phyloP scores from a whole-genome alignment of 53 echinoderm and acorn worm genomes.

The Zoroaster sp. region DNA sequence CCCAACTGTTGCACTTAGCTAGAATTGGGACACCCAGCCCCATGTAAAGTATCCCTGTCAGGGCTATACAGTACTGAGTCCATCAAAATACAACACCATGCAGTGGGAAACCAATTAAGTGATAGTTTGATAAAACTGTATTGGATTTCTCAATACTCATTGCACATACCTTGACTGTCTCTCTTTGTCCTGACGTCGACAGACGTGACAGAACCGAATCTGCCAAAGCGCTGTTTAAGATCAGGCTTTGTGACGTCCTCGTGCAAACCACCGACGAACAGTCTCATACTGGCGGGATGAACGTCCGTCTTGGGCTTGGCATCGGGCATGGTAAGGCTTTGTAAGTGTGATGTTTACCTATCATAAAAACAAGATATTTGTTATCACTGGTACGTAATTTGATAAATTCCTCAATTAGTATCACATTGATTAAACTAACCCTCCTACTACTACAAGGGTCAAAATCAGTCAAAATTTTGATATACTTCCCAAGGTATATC shows the following conservation, averaged over 20 bases:
- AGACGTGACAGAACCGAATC: slow-evolving; percentile 71
- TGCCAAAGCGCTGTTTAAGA: slow-evolving; percentile 67
- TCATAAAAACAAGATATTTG: too few relatives aligned
- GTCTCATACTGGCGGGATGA: not conserved
- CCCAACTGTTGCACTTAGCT: too few relatives aligned
- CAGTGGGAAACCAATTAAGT: not conserved
- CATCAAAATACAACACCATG: not conserved
- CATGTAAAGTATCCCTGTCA: too few relatives aligned
- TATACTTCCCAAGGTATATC: too few relatives aligned
- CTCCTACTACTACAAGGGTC: too few relatives aligned
- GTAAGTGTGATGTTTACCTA: not conserved
- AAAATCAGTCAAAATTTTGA: too few relatives aligned
- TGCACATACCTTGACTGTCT: slow-evolving; percentile 68
- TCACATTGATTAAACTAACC: too few relatives aligned
- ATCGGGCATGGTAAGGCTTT: slow-evolving; percentile 31
- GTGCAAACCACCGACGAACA: slow-evolving; percentile 80
- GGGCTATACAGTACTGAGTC: too few relatives aligned
- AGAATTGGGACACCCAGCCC: too few relatives aligned
- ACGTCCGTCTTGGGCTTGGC: not conserved
- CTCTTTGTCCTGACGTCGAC: slow-evolving; percentile 78
- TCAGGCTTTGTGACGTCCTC: slow-evolving; percentile 61
- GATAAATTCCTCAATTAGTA: too few relatives aligned
- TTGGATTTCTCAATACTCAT: not conserved
- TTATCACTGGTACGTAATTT: too few relatives aligned
- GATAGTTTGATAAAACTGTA: too few relatives aligned